Evolutionary conservation across 2,113 vertebrate genomes (phyloP).

Genomic region (Gadus macrocephalus): DNA sequence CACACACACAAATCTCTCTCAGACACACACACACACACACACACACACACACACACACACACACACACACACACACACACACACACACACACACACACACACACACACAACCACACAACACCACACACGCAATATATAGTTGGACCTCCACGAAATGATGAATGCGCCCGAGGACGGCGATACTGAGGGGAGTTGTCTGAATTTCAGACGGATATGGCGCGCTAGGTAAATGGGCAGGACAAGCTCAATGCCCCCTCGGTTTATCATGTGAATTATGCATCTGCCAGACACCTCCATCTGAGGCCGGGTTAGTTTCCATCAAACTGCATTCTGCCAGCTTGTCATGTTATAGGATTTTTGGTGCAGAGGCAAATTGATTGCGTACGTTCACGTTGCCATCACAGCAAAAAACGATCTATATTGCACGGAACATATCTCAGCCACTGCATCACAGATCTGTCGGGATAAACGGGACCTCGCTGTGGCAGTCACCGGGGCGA

Average conservation of each 20-base stretch:
- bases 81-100: too few species aligned
- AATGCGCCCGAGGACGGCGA: constrained; percentile 9
- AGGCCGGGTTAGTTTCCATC: constrained; percentile 32
- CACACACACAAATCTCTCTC: too few species aligned
- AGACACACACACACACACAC: too few species aligned
- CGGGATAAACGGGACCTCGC: not conserved
- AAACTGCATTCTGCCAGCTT: constrained; percentile 38
- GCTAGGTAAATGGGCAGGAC: constrained; percentile 14
- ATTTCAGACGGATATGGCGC: constrained; percentile 27
- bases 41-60: too few species aligned
- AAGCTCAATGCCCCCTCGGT: constrained; percentile 6
- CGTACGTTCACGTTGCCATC: constrained; percentile 19
- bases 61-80: too few species aligned
- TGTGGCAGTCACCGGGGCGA: not conserved
- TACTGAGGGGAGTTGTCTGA: constrained; percentile 16
- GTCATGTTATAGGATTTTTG: constrained; percentile 31
- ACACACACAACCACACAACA: too few species aligned
- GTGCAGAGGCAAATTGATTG: constrained; percentile 51
- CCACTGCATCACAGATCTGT: constrained; percentile 30
- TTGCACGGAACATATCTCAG: constrained; percentile 42
- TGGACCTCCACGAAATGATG: not conserved
- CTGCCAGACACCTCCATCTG: constrained; percentile 26
- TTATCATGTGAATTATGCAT: constrained; percentile 39
- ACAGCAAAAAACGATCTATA: constrained; percentile 42
- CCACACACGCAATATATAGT: not conserved